These are phyloP conservation scores for Tapera naevia DNA, from an alignment of 2,797 vertebrate genomes.

Conservation along the genomic window DNA sequence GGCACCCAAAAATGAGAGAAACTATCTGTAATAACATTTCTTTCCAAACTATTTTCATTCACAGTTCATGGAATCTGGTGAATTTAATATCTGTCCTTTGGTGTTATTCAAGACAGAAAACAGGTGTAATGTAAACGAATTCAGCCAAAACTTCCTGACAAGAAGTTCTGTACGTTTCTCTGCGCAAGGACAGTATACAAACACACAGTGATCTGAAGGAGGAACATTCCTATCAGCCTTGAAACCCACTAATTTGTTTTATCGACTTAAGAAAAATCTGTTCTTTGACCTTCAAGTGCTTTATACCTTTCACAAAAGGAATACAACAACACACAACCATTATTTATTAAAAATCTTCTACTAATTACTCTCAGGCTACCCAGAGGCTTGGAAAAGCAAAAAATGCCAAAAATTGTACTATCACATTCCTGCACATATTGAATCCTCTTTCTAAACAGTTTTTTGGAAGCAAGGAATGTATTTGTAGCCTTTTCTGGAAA, in stretches of 20 bases:
- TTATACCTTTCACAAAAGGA: constrained; percentile 8
- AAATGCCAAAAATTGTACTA: background rate
- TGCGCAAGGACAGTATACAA: background rate
- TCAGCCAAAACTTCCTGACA: background rate
- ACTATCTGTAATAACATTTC: background rate
- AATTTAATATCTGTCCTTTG: background rate
- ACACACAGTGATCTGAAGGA: background rate
- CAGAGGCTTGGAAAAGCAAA: constrained; percentile 13
- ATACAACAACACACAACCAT: background rate
- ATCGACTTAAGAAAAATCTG: background rate
- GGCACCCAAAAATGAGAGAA: background rate
- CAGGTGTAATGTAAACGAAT: background rate
- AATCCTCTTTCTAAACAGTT: background rate
- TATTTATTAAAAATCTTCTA: constrained; percentile 23
- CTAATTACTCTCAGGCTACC: background rate
- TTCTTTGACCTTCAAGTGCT: constrained; percentile 37
- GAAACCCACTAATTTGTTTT: background rate
- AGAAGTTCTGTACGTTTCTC: background rate
- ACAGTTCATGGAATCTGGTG: background rate
- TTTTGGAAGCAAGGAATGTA: background rate
- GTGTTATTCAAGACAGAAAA: background rate
- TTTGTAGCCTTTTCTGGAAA: background rate
- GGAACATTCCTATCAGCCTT: background rate
- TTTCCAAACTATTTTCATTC: background rate
- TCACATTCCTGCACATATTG: background rate